Evolutionary conservation across 2,888 invertebrate species (phyloP).

Genomic region (Venustoraphidia nigricollis): DNA sequence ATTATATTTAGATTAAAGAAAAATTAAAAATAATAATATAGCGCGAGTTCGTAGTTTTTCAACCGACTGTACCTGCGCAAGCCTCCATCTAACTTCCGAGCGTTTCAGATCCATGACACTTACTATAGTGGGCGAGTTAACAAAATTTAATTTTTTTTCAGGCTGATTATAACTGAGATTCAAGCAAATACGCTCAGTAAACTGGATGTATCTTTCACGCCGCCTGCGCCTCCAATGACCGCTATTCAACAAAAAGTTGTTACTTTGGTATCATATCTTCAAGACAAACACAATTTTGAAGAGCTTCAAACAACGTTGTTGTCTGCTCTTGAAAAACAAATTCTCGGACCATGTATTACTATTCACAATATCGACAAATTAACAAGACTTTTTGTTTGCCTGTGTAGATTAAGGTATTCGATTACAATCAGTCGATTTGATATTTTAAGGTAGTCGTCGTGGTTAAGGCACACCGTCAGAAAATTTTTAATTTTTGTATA

Average conservation of each 20-base stretch:
- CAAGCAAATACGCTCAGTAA: conserved; percentile 15
- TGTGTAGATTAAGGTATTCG: not conserved
- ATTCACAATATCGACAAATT: not conserved
- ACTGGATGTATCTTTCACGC: conserved; percentile 23
- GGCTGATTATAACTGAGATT: conserved; percentile 18
- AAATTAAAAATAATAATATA: no score
- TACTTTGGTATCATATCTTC: conserved; percentile 23
- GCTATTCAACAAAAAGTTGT: conserved; percentile 26
- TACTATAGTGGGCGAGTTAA: no score
- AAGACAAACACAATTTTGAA: conserved; percentile 15
- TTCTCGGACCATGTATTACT: conserved; percentile 10
- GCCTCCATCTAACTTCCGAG: no score
- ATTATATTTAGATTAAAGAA: no score
- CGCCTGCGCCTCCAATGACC: conserved; percentile 31
- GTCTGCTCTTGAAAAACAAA: conserved; percentile 13
- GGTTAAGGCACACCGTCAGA: no score
- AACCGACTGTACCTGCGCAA: no score
- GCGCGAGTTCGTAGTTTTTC: no score
- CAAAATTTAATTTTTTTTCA: conserved; percentile 9
- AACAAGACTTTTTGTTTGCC: not conserved
- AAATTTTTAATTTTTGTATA: no score
- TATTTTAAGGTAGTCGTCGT: no score
- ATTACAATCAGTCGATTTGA: no score
- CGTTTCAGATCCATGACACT: no score
- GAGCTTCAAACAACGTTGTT: conserved; percentile 17